A percentile compares a stretch with the other conserved stretches of the same genome.
These are phyloP conservation scores for Eurosta solidaginis DNA, from an alignment of 1,140 invertebrate genomes.

Conservation along the genomic window DNA sequence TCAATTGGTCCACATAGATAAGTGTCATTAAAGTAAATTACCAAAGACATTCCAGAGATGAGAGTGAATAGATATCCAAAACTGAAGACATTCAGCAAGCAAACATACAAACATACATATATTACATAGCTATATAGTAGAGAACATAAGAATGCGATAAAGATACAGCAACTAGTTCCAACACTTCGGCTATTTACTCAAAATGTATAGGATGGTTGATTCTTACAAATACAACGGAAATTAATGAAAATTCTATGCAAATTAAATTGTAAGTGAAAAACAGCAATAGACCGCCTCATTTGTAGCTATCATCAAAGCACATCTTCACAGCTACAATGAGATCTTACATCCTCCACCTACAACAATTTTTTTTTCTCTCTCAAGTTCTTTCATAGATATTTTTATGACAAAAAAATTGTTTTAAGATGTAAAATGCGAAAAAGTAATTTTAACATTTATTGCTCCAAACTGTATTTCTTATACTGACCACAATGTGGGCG, in stretches of 20 bases:
- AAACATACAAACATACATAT: not conserved
- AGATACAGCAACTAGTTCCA: not conserved
- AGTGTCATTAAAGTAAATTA: slow-evolving; percentile 27
- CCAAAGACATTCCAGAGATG: slow-evolving; percentile 18
- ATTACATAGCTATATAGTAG: not conserved
- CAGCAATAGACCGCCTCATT: not conserved
- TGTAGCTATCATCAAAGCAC: not conserved
- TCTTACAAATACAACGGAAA: not conserved
- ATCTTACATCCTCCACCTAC: no score
- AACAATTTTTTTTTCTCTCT: not conserved
- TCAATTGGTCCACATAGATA: slow-evolving; percentile 27
- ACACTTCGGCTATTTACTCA: not conserved
- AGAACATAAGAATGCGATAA: not conserved
- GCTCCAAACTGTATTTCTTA: not conserved
- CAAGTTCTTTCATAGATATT: not conserved
- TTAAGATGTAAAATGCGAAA: no score
- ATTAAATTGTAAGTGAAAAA: slow-evolving; percentile 24
- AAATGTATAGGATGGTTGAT: not conserved
- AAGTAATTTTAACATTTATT: not conserved
- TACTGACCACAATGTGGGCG: not conserved
- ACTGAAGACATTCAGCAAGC: not conserved
- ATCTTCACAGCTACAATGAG: not conserved
- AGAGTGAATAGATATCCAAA: slow-evolving; percentile 4
- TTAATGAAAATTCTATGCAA: slow-evolving; percentile 28
- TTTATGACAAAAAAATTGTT: no score